These are phyloP conservation scores for Phalanger gymnotis DNA, from an alignment of 2,797 vertebrate genomes.

Conservation along the genomic window DNA sequence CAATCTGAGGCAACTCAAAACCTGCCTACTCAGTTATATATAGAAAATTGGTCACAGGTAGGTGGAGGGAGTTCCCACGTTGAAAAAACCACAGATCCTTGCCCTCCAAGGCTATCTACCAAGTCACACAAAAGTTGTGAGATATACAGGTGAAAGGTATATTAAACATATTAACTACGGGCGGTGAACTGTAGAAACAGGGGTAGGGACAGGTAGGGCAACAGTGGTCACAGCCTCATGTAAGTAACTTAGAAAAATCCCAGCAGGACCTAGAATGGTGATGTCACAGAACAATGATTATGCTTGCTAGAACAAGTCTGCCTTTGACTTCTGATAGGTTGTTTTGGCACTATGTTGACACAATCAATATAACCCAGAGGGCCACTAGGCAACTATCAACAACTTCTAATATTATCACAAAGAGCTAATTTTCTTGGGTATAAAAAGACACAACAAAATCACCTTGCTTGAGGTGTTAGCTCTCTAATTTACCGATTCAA, in stretches of 20 bases:
- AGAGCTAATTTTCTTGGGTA: constrained; percentile 47
- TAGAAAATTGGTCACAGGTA: background rate
- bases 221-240: constrained; percentile 28
- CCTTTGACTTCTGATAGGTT: constrained; percentile 22
- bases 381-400: constrained; percentile 37
- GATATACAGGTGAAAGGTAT: background rate
- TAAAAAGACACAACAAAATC: constrained; percentile 50
- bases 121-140: background rate
- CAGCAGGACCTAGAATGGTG: constrained; percentile 36
- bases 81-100: background rate
- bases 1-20: background rate
- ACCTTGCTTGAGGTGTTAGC: background rate
- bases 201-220: background rate
- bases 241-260: constrained; percentile 47
- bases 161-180: background rate
- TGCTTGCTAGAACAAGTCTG: constrained; percentile 18
- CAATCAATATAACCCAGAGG: background rate
- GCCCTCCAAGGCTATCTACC: background rate
- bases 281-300: constrained; percentile 25
- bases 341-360: constrained; percentile 43
- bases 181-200: background rate
- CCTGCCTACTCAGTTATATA: background rate
- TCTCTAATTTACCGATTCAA: constrained; percentile 44
- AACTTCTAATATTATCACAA: constrained; percentile 42
- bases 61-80: background rate